These are phyloP conservation scores for Amblyjoppa proteus DNA, from an alignment of 2,888 invertebrate species.

Conservation along the genomic window DNA sequence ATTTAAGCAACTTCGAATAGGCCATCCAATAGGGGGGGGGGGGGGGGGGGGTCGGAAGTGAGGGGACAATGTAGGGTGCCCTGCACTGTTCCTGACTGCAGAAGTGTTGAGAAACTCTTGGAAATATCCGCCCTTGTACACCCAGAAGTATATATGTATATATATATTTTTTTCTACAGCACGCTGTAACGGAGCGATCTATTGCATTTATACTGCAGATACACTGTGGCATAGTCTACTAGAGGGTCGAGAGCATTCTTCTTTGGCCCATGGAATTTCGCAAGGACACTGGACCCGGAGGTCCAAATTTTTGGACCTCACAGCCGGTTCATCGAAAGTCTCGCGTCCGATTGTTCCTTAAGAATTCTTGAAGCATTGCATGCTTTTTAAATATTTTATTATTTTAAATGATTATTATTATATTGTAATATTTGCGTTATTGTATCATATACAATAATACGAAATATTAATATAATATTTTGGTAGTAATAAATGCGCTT, in stretches of 20 bases:
- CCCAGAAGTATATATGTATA: neutral
- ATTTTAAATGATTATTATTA: too few species aligned
- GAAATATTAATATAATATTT: too few species aligned
- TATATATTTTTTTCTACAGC: conserved; percentile 6
- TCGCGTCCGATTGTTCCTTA: neutral
- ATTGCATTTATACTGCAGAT: conserved; percentile 28
- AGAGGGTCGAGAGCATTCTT: conserved; percentile 40
- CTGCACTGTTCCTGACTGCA: conserved; percentile 17
- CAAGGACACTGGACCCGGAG: conserved; percentile 47
- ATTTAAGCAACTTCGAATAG: conserved; percentile 83
- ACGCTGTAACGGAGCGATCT: conserved; percentile 54
- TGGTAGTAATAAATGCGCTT: too few species aligned
- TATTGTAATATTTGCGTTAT: too few species aligned
- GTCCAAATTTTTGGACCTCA: conserved; percentile 32
- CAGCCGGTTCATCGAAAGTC: conserved; percentile 30
- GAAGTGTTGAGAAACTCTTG: conserved; percentile 49
- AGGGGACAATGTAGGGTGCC: conserved; percentile 53
- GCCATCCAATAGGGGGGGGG: conserved; percentile 32
- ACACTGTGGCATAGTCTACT: conserved; percentile 31
- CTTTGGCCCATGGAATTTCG: conserved; percentile 7
- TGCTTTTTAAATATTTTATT: neutral
- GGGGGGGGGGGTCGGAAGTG: conserved; percentile 50
- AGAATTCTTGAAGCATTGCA: neutral
- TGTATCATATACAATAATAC: too few species aligned
- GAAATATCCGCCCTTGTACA: conserved; percentile 45